Percentiles rank a stretch among this genome's conserved stretches.
Evolutionary conservation across 1,140 invertebrate species (phyloP).

Genomic region (Anthonomus grandis): DNA sequence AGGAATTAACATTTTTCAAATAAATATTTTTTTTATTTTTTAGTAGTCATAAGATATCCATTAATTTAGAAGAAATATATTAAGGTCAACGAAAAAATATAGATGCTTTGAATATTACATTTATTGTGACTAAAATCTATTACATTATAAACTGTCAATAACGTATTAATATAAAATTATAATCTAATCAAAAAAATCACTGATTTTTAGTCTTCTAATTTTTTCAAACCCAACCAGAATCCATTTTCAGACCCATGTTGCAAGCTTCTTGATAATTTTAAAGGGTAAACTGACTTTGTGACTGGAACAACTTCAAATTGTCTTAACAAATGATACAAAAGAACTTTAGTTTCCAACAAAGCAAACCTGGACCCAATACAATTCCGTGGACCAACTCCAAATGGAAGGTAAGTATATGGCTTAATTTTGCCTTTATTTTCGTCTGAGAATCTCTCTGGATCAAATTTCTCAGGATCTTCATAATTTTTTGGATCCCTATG

Average conservation of each 20-base stretch:
- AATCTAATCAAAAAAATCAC: too few species aligned
- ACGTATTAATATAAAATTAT: too few species aligned
- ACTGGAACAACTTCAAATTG: conserved; percentile 37
- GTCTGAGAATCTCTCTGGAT: conserved; percentile 50
- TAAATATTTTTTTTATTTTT: too few species aligned
- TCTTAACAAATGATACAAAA: conserved; percentile 40
- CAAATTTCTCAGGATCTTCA: conserved; percentile 51
- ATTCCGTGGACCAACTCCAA: conserved; percentile 54
- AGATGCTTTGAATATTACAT: too few species aligned
- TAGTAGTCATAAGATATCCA: too few species aligned
- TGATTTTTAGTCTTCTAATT: too few species aligned
- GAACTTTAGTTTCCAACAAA: conserved; percentile 40
- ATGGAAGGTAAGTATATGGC: conserved; percentile 52
- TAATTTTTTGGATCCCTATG: conserved; percentile 52
- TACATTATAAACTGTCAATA: too few species aligned
- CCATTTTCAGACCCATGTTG: conserved; percentile 36
- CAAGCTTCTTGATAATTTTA: conserved; percentile 32
- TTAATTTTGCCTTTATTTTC: conserved; percentile 43
- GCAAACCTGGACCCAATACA: conserved; percentile 41
- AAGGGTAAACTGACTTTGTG: conserved; percentile 37
- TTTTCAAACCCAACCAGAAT: conserved; percentile 38
- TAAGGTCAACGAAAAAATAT: too few species aligned
- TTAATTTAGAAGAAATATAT: too few species aligned
- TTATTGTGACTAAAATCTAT: too few species aligned
- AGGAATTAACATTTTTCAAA: too few species aligned